Base-by-base conservation (phyloP, 2,797 vertebrate species). In the Myotis vivesi region DNA sequence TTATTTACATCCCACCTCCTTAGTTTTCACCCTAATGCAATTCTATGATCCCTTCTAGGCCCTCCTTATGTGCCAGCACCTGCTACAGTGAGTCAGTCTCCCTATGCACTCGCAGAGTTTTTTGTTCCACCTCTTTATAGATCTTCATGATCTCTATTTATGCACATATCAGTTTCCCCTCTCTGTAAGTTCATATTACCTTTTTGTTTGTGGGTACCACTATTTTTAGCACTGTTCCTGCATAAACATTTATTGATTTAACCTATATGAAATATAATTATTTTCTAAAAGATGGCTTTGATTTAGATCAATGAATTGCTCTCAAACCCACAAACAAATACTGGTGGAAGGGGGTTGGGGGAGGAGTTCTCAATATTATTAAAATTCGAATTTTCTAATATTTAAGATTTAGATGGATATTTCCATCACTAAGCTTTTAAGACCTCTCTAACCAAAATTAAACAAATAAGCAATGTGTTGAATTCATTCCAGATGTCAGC, bases 381-480 rank as follows among this genome's bases (percentile, higher is more conserved):
- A 44, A 90, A 92, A 93, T 72, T 28, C 20, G 80, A 69, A 25
- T 46, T 95, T 72, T 20, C 15, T 72, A 10, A 55, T n/a, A 73
- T 69, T 79, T 89, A 55, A n/a, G 23, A 84, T 86, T 95, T 69
- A 79, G 33, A 64, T 62, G 6, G 5, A 76, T 28, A 59, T 82
- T 88, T 87, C 19, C 82, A 11, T 88, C n/a, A 72, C 44, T 89
- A 90, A 33, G 44, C 23, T 57, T 93, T 77, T 80, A 94, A 87
- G 33, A 46, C 66, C 28, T 36, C 33, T 62, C 44, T 83, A 71
- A 64, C 3, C 55, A 87, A 92, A 90, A 87, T 69, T 44, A 79
- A 92, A 83, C 1, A 93, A 57, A 71, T 33, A 73, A 68, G 68
- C 22, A 23, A 85, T 64, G 6, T 44, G 3, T 38, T 16, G 0